Base-by-base conservation (phyloP, 2,888 invertebrate genomes). In the Eubasilissa splendida region DNA sequence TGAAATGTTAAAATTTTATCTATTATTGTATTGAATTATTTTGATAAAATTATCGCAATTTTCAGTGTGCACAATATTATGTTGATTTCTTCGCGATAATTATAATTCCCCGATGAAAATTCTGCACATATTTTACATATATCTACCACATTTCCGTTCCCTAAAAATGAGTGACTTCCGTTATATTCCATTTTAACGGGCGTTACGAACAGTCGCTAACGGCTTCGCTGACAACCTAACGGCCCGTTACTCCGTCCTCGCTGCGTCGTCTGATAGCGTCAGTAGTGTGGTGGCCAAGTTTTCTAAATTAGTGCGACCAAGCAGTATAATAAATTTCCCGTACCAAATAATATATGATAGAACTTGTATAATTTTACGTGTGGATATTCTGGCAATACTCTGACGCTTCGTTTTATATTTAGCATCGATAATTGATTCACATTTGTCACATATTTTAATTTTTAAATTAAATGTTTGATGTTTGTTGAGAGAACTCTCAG, bases 141-240 rank as follows among this genome's bases (percentile, higher is more conserved):
- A 73, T 73, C 71, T 56, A 58, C 42, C 42, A 73, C 71, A 56
- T 73, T 73, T 73, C 71, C 71, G 71, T 73, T 73, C 9, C 8
- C 5, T 31, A 73, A 73, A 73, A 73, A 73, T 73, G 71, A 73
- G 54, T 68, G 75, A 80, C 80, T 80, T 80, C 80, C 75, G 80
- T 31, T 75, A 53, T 74, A 50, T 80, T 76, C 80, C 75, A 68
- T 80, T 78, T 63, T 60, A 76, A 70, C 59, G 70, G 70, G 77
- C 60, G 77, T 70, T 77, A 70, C 31, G 65, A 65, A 31, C 76
- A 70, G 80, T 74, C 77, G 77, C 77, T 80, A 80, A 80, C 80
- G 77, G 73, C 58, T 77, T 80, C 66, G 33, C 33, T 74, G 80
- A 80, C 80, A 77, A 65, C 56, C 56, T 77, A 77, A 80, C 80